These are phyloP conservation scores for Haliclystus octoradiatus DNA, from an alignment of 30 jellyfish, hydroid and myxozoan species.

Conservation along the genomic window DNA sequence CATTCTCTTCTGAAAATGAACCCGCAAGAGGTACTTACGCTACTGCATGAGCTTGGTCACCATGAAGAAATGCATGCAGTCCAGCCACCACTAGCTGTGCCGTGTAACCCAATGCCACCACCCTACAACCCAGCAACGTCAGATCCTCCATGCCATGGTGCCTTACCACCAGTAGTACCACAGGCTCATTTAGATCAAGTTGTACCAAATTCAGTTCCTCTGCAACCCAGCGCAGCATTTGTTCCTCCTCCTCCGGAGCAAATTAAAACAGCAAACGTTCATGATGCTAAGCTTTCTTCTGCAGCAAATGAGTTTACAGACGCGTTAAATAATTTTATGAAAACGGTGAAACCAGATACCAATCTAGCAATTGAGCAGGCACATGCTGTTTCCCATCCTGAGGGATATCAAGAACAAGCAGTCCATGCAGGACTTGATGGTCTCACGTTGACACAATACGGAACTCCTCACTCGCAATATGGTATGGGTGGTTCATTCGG, in stretches of 20 bases:
- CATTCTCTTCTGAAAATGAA: slow-evolving; percentile 48
- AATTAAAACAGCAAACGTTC: neutral
- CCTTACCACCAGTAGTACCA: neutral
- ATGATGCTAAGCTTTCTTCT: neutral
- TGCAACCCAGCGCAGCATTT: too few relatives aligned
- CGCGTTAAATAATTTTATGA: neutral
- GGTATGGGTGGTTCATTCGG: too few relatives aligned
- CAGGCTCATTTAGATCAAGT: neutral
- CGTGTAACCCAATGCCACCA: neutral
- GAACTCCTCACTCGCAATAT: too few relatives aligned
- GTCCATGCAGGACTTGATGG: too few relatives aligned
- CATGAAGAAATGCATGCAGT: slow-evolving; percentile 15
- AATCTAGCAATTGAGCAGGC: too few relatives aligned
- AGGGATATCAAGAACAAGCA: too few relatives aligned
- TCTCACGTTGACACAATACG: too few relatives aligned
- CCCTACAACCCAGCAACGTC: neutral
- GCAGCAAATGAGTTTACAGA: neutral
- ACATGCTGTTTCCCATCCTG: too few relatives aligned
- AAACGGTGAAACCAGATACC: neutral
- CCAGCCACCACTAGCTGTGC: neutral
- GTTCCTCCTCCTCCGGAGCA: neutral
- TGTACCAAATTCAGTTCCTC: neutral
- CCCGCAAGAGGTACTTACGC: slow-evolving; percentile 63
- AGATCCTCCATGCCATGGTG: neutral
- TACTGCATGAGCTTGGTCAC: slow-evolving; percentile 28